A percentile compares a stretch with the other conserved stretches of the same genome.
These are phyloP conservation scores for Probaryconus sp. DNA, from an alignment of 1,140 invertebrate species.

Conservation along the genomic window DNA sequence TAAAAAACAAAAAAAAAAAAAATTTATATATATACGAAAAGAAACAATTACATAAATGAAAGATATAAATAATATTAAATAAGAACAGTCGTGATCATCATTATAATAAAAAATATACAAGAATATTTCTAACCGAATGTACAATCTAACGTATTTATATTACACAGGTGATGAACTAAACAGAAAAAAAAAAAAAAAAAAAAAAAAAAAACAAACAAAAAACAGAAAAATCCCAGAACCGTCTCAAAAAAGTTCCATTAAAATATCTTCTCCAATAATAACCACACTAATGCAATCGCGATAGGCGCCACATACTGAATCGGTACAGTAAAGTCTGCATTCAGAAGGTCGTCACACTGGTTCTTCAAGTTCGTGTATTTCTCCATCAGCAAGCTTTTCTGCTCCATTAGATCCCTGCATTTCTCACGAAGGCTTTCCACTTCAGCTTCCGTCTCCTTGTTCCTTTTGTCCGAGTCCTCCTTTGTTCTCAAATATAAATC, in stretches of 20 bases:
- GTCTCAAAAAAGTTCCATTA: slow-evolving; percentile 66
- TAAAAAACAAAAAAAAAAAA: no score
- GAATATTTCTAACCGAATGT: no score
- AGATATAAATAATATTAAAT: no score
- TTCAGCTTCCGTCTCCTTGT: slow-evolving; percentile 76
- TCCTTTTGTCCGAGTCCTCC: not conserved
- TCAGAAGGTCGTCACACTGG: slow-evolving; percentile 73
- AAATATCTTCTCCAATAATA: slow-evolving; percentile 75
- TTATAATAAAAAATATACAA: no score
- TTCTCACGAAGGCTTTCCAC: slow-evolving; percentile 78
- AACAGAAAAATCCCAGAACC: no score
- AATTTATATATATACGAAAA: no score
- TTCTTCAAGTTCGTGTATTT: slow-evolving; percentile 71
- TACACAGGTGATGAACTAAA: no score
- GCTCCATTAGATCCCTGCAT: slow-evolving; percentile 74
- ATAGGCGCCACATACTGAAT: slow-evolving; percentile 75
- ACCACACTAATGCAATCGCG: slow-evolving; percentile 70
- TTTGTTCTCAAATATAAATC: not conserved
- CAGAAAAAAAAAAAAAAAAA: no score
- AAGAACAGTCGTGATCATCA: no score
- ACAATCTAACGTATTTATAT: no score
- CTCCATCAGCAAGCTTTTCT: slow-evolving; percentile 75
- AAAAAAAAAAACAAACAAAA: no score
- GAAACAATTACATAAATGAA: no score
- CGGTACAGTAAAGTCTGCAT: slow-evolving; percentile 72